phyloP scores from a whole-genome alignment of 1,140 invertebrate genomes.

The Drosophila tropicalis region DNA sequence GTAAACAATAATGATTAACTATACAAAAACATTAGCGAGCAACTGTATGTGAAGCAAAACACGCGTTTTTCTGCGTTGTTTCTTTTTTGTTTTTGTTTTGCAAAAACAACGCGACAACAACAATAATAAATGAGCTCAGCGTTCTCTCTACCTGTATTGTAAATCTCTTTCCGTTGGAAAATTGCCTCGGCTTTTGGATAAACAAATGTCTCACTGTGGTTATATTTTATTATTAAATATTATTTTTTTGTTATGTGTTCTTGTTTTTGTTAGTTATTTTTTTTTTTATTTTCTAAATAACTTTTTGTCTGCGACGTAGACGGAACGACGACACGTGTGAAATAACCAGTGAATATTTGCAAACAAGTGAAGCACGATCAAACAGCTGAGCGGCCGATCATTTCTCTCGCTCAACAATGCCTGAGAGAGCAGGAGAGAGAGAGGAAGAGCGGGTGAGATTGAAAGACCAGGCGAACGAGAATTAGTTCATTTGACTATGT shows the following conservation, averaged over 20 bases:
- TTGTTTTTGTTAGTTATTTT: conserved; percentile 15
- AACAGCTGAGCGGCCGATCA: conserved; percentile 38
- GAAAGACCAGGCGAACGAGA: conserved; percentile 18
- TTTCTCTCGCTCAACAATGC: background rate
- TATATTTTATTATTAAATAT: background rate
- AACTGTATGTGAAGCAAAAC: conserved; percentile 18
- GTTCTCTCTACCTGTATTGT: conserved; percentile 15
- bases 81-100: conserved; percentile 18
- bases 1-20: background rate
- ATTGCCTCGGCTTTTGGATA: background rate
- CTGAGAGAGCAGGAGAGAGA: conserved; percentile 9
- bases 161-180: background rate
- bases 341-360: conserved; percentile 46
- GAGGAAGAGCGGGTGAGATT: conserved; percentile 25
- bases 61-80: conserved; percentile 26
- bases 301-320: conserved; percentile 26
- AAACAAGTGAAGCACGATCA: conserved; percentile 33
- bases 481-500: conserved; percentile 19
- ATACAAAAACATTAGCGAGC: background rate
- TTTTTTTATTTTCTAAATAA: conserved; percentile 5
- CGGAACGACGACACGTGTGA: conserved; percentile 45
- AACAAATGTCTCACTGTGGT: background rate
- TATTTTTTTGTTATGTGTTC: background rate
- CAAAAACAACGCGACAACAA: conserved; percentile 8
- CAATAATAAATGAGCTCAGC: conserved; percentile 21